Percentiles rank a stretch among this genome's conserved stretches.
Conservation (phyloP, 2,113 vertebrate species). For the Pseudopodoces humilis region DNA sequence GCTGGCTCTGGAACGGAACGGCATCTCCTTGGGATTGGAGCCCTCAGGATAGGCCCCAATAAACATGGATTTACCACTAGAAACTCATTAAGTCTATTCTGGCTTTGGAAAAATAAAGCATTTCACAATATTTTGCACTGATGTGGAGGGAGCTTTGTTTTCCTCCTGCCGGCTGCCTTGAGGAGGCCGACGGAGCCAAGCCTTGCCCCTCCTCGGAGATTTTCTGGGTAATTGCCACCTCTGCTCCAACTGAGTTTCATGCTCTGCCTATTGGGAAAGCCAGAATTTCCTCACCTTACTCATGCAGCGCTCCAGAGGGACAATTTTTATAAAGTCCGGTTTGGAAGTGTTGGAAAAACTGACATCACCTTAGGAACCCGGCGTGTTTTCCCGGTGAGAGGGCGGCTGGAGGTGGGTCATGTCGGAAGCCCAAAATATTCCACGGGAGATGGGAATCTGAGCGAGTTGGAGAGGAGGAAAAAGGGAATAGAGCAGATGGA, state of each 20-base stretch:
- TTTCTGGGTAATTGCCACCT: slow-evolving; percentile 12
- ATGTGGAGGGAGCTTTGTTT: neutral
- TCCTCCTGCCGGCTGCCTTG: neutral
- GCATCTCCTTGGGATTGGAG: neutral
- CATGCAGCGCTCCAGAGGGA: neutral
- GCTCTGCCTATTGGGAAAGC: slow-evolving; percentile 35
- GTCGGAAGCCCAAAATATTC: neutral
- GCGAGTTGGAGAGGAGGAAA: neutral
- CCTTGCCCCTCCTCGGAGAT: neutral
- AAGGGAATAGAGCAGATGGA: neutral
- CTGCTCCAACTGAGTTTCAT: neutral
- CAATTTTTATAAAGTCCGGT: neutral
- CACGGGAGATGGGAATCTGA: neutral
- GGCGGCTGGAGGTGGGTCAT: neutral
- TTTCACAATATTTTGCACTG: neutral
- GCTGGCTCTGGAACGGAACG: neutral
- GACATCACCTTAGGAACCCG: neutral
- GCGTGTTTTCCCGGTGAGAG: neutral
- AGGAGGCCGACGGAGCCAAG: neutral
- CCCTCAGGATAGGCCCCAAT: neutral
- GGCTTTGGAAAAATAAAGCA: neutral
- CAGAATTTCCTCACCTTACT: slow-evolving; percentile 3
- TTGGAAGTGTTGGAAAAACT: neutral
- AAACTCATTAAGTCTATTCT: neutral
- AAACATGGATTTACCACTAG: neutral